phyloP scores from a whole-genome alignment of 2,797 vertebrate species.

The Schizopygopsis pylzovi region DNA sequence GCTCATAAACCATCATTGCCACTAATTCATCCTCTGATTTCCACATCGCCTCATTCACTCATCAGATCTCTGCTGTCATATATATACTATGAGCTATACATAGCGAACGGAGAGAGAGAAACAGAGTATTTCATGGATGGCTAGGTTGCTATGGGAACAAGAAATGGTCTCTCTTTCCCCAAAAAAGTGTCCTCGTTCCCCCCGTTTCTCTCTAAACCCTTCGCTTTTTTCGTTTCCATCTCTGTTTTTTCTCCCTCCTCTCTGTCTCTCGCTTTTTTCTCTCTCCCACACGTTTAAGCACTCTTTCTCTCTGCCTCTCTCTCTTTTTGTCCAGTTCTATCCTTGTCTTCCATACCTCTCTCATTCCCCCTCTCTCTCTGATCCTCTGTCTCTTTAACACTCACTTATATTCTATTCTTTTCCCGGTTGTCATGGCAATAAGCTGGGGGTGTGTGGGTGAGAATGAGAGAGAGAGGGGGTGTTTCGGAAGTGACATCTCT shows the following conservation, averaged over 20 bases:
- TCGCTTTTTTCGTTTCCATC: conserved; percentile 60
- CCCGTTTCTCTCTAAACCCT: conserved; percentile 65
- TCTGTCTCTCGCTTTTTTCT: conserved; percentile 58
- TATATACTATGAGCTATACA: conserved; percentile 58
- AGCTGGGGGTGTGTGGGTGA: conserved; percentile 82
- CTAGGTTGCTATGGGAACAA: conserved; percentile 88
- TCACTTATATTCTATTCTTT: conserved; percentile 87
- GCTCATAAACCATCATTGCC: neutral
- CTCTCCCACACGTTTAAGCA: conserved; percentile 59
- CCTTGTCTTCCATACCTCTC: conserved; percentile 49
- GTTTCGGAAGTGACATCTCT: conserved; percentile 89
- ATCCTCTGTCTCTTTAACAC: conserved; percentile 83
- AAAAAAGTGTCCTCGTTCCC: conserved; percentile 81
- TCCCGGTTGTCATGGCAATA: conserved; percentile 87
- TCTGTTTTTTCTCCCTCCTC: conserved; percentile 5
- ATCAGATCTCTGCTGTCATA: conserved; percentile 52
- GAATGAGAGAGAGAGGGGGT: conserved; percentile 81
- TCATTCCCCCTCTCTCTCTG: conserved; percentile 68
- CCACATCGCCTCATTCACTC: conserved; percentile 36
- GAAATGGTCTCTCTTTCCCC: conserved; percentile 81
- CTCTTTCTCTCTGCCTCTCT: conserved; percentile 36
- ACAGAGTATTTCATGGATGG: conserved; percentile 83
- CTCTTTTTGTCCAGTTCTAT: conserved; percentile 42
- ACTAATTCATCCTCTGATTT: conserved; percentile 16
- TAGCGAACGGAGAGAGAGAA: conserved; percentile 66